Evolutionary conservation across 2,797 vertebrate genomes (phyloP).

Genomic region (Semotilus atromaculatus): DNA sequence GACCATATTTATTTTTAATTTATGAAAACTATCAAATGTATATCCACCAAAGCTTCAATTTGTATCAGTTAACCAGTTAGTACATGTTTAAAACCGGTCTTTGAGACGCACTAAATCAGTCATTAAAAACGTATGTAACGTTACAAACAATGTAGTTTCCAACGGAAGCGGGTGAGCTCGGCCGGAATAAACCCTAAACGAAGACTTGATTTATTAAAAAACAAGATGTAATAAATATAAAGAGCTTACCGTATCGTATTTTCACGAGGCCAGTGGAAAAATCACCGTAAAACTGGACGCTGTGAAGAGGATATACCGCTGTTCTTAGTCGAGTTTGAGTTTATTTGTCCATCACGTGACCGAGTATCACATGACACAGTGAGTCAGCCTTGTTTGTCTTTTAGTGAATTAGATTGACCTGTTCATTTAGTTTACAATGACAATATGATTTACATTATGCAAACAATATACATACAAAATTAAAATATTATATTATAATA

Average conservation of each 20-base stretch:
- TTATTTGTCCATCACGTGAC: conserved; percentile 11
- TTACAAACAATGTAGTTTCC: not conserved
- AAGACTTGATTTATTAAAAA: not conserved
- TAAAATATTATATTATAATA: not conserved
- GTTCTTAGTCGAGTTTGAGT: not conserved
- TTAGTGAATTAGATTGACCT: not conserved
- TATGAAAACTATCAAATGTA: too few relatives aligned
- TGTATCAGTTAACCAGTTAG: not conserved
- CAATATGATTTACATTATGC: not conserved
- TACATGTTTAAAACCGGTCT: not conserved
- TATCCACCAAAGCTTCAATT: not conserved
- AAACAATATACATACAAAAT: not conserved
- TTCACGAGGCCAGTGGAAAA: not conserved
- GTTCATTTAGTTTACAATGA: not conserved
- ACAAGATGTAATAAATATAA: not conserved
- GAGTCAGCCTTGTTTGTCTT: not conserved
- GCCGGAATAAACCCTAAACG: not conserved
- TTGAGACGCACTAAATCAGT: not conserved
- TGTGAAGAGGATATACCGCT: not conserved
- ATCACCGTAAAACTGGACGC: not conserved
- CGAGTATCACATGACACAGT: not conserved
- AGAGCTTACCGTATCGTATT: not conserved
- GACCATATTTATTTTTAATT: not conserved
- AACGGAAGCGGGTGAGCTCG: not conserved
- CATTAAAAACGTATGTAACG: not conserved